Evolutionary conservation across 2,888 invertebrate species (phyloP), one percentile per base, ranked within the genome.

Genomic region (Drosophila melanosoma): DNA sequence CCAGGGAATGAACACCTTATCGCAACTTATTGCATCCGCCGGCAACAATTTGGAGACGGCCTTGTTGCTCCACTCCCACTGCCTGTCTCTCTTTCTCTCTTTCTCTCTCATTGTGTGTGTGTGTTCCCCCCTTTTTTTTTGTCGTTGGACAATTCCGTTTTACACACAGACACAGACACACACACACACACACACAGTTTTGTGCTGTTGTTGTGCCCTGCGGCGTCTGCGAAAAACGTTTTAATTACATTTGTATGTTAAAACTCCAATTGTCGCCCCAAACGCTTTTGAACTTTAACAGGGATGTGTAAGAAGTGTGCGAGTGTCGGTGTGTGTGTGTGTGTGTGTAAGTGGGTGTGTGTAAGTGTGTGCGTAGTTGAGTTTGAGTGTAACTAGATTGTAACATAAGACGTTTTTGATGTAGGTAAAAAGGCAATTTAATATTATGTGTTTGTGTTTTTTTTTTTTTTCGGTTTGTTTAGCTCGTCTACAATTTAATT

Each of bases 201-300:
- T 68, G 49, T 38, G 64, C 61, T 82, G 79, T 64, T 74, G 58
- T 53, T 75, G 35, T 76, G 74, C 83, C 87, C 70, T 78, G 77
- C 60, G 89, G 87, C 89, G 85, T 82, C 85, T 87, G 81, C 83
- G 88, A 85, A 87, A 89, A 89, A 87, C 87, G 89, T 87, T 89
- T 86, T 88, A 88, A 88, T 88, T 88, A 89, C 88, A 88, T 89
- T 88, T 88, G 88, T 87, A 84, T 88, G 88, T 89, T 88, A 89
- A 86, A 88, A 88, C 86, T 89, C 84, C 89, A 88, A 87, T 87
- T 87, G 87, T 83, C 83, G 90, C 76, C 74, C 61, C 79, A 79
- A 87, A 90, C 81, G 90, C 83, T 87, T 87, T 87, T 87, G 81
- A 87, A 87, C 87, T 87, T 90, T 87, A 77, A 74, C 74, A 71